Evolutionary conservation across 2,888 invertebrate species (phyloP), one percentile per base, ranked within the genome.

Genomic region (Elmis aenea): DNA sequence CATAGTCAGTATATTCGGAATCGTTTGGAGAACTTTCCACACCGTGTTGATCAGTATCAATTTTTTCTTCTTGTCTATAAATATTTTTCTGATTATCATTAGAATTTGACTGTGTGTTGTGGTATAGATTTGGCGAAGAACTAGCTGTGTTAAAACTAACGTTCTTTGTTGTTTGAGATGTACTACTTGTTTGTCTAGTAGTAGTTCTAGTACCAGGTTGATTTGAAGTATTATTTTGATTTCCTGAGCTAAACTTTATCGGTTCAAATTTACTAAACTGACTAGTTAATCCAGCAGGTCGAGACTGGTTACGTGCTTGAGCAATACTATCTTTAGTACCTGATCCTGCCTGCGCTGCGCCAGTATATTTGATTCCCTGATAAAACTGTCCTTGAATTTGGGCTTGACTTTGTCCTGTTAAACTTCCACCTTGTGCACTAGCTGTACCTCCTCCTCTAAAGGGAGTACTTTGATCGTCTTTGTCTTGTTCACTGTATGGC

Each of bases 311-410:
- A 26, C 47, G 42, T 11, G 71, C 43, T 22, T 36, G 28, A 2
- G 64, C 64, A 2, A 68, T 66, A 50, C 67, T 75, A 57, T 78
- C 77, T 51, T 75, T 74, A 15, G 76, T 69, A 51, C 88, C 87
- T 1, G 87, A 83, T 12, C 85, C 85, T 3, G 89, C 81, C 62
- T 90, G 89, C 2, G 89, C 87, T 1, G 85, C 86, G 2, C 89
- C 89, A 18, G 57, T 59, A 43, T 67, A 68, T 46, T 50, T 59
- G 13, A 66, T 61, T 1, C 61, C 61, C 40, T 82, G 83, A 57
- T 80, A 81, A 48, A 85, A 88, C 18, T 84, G 83, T 2, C 89
- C 89, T 54, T 85, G 83, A 15, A 89, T 76, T 66, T 88, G 87
- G 5, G 86, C 81, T 61, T 89, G 88, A 11, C 87, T 84, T 62